Conservation (phyloP, 2,797 vertebrate genomes). For the Potorous gilbertii region DNA sequence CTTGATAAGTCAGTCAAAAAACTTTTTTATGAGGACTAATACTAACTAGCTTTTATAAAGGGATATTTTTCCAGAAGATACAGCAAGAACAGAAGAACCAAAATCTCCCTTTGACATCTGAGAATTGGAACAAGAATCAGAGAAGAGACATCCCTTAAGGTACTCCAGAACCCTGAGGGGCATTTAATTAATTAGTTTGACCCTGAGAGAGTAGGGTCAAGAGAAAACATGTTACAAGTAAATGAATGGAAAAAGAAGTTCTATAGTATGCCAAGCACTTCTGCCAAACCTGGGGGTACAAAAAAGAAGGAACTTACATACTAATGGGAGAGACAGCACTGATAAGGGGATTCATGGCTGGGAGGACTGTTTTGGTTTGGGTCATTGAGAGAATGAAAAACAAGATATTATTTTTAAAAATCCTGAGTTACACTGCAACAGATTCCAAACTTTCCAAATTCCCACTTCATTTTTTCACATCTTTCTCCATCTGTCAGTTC, state of each 20-base stretch:
- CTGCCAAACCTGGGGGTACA: neutral
- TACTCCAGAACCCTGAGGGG: neutral
- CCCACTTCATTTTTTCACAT: neutral
- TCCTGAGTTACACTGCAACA: neutral
- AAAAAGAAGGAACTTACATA: neutral
- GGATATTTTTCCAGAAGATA: neutral
- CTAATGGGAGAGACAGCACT: neutral
- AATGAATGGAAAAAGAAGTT: neutral
- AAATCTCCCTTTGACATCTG: neutral
- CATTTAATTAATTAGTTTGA: neutral
- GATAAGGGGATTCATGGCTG: neutral
- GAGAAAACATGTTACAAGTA: neutral
- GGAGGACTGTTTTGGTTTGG: neutral
- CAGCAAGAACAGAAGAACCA: neutral
- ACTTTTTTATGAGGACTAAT: neutral
- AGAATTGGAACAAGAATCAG: neutral
- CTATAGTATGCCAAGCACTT: neutral
- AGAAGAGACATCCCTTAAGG: neutral
- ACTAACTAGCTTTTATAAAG: neutral
- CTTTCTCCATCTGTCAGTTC: neutral
- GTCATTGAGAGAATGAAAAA: neutral
- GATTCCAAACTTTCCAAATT: neutral
- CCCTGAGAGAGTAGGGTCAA: neutral
- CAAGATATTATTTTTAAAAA: neutral
- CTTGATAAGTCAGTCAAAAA: neutral